phyloP scores from a whole-genome alignment of 1,140 invertebrate genomes.

The Drosophila carrolli region DNA sequence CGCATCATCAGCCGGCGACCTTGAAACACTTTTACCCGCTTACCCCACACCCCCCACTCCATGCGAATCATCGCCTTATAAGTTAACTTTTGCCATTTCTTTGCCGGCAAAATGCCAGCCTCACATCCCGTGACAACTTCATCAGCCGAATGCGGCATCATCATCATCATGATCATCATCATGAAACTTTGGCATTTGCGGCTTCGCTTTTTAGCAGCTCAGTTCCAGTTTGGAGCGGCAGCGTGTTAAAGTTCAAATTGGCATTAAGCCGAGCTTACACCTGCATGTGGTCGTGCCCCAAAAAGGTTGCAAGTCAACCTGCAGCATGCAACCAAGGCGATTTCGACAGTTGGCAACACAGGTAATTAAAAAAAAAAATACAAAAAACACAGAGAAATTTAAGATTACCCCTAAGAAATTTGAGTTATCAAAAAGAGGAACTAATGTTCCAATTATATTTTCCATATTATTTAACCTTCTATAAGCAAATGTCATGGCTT shows the following conservation, averaged over 20 bases:
- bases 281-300: slow-evolving; percentile 40
- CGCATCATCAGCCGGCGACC: slow-evolving; percentile 60
- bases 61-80: not conserved
- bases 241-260: slow-evolving; percentile 79
- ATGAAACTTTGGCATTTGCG: slow-evolving; percentile 69
- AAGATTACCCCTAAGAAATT: not conserved
- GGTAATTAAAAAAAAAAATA: not conserved
- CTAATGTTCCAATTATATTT: too few species aligned
- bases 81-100: slow-evolving; percentile 78
- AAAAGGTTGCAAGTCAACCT: slow-evolving; percentile 26
- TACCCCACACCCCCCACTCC: not conserved
- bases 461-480: too few species aligned
- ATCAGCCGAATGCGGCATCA: slow-evolving; percentile 11
- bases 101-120: slow-evolving; percentile 73
- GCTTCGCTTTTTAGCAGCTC: slow-evolving; percentile 23
- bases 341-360: slow-evolving; percentile 5
- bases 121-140: slow-evolving; percentile 42
- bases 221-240: slow-evolving; percentile 45
- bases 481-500: too few species aligned
- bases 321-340: slow-evolving; percentile 10
- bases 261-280: slow-evolving; percentile 41
- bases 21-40: slow-evolving; percentile 54
- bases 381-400: not conserved
- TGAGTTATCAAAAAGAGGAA: too few species aligned
- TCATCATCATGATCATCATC: slow-evolving; percentile 11